These are phyloP conservation scores for Drosophila subpulchrella DNA, from an alignment of 1,140 invertebrate species.

Conservation along the genomic window DNA sequence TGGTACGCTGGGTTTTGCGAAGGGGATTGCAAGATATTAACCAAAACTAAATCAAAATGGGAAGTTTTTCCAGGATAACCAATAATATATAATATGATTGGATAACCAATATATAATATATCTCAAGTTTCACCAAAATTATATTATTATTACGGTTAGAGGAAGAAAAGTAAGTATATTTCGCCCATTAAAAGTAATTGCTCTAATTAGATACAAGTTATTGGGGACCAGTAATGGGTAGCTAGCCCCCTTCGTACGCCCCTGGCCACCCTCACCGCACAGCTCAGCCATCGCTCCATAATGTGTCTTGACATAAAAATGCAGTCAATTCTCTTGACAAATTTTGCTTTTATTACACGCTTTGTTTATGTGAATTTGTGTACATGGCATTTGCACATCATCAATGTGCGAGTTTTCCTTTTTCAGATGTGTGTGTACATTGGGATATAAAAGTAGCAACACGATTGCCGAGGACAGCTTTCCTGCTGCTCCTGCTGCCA, in stretches of 20 bases:
- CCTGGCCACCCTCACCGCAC: background rate
- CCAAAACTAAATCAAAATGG: no score
- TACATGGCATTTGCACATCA: constrained; percentile 61
- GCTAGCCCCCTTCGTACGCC: background rate
- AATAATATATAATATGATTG: no score
- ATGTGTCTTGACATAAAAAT: constrained; percentile 45
- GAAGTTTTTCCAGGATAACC: no score
- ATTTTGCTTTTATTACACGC: constrained; percentile 70
- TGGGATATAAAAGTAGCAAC: constrained; percentile 19
- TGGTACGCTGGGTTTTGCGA: no score
- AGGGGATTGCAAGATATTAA: background rate
- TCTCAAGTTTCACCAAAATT: no score
- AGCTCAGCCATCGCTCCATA: background rate
- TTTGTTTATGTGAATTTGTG: constrained; percentile 53
- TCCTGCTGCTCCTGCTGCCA: background rate
- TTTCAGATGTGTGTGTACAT: constrained; percentile 4
- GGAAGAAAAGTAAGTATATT: no score
- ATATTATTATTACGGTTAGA: no score
- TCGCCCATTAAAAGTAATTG: no score
- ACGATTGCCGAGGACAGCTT: constrained; percentile 14
- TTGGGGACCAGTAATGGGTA: background rate
- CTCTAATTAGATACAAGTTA: background rate
- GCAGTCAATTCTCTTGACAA: constrained; percentile 76
- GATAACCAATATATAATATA: no score
- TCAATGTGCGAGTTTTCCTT: constrained; percentile 16